These are phyloP conservation scores for Chamaea fasciata DNA, from an alignment of 2,113 vertebrate genomes.

Conservation along the genomic window DNA sequence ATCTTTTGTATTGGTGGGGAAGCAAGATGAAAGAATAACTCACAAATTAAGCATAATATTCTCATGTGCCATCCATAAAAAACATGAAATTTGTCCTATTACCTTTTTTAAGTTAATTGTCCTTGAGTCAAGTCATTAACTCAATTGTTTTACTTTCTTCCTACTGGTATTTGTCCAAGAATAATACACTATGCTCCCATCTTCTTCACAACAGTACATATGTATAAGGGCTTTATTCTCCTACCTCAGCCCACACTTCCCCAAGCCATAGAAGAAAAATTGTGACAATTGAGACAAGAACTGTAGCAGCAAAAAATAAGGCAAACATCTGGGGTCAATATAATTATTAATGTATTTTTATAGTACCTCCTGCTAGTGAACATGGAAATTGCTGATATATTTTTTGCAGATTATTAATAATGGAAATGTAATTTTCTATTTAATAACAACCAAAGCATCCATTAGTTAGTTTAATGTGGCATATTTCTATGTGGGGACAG, in stretches of 20 bases:
- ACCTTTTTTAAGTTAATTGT: neutral
- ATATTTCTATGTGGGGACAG: neutral
- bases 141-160: neutral
- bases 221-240: neutral
- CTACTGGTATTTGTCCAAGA: neutral
- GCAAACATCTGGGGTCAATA: neutral
- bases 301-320: neutral
- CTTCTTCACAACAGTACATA: neutral
- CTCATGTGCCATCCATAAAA: neutral
- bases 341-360: neutral
- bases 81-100: neutral
- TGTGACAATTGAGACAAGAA: neutral
- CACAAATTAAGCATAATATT: neutral
- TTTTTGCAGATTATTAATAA: neutral
- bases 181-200: neutral
- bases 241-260: accelerated
- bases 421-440: neutral
- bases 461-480: neutral
- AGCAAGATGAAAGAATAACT: neutral
- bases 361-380: neutral
- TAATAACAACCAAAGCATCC: neutral
- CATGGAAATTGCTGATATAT: neutral
- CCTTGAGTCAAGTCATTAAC: neutral
- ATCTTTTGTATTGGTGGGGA: neutral
- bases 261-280: neutral